Conservation (phyloP, 2,888 invertebrate species). For the Papilio protenor region DNA sequence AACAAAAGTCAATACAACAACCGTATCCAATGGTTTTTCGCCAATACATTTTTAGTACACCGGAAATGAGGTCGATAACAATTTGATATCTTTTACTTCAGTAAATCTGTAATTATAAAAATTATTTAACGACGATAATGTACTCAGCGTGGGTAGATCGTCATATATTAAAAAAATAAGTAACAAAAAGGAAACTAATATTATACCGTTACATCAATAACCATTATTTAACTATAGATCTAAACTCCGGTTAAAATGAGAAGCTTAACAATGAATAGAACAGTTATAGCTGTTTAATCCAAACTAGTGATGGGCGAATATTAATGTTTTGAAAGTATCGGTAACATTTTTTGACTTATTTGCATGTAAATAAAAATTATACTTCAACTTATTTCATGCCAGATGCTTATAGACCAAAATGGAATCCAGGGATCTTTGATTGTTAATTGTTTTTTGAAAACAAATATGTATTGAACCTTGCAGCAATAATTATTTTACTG, state of each 20-base stretch:
- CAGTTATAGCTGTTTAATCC: constrained; percentile 40
- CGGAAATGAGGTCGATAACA: no score
- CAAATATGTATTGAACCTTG: no score
- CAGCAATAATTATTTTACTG: no score
- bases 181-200: constrained; percentile 30
- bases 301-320: neutral
- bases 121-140: neutral
- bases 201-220: constrained; percentile 40
- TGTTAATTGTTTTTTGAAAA: no score
- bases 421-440: no score
- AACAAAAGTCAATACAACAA: no score
- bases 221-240: constrained; percentile 42
- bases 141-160: constrained; percentile 18
- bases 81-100: no score
- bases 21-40: no score
- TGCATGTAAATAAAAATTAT: no score
- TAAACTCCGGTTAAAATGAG: constrained; percentile 41
- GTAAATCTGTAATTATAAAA: neutral
- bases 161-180: constrained; percentile 16
- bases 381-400: no score
- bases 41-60: no score
- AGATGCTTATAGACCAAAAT: no score
- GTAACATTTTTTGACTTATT: neutral
- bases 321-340: constrained; percentile 1
- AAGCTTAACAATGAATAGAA: constrained; percentile 36